Base-by-base conservation (phyloP, 2,888 invertebrate genomes). In the Noctua comes region DNA sequence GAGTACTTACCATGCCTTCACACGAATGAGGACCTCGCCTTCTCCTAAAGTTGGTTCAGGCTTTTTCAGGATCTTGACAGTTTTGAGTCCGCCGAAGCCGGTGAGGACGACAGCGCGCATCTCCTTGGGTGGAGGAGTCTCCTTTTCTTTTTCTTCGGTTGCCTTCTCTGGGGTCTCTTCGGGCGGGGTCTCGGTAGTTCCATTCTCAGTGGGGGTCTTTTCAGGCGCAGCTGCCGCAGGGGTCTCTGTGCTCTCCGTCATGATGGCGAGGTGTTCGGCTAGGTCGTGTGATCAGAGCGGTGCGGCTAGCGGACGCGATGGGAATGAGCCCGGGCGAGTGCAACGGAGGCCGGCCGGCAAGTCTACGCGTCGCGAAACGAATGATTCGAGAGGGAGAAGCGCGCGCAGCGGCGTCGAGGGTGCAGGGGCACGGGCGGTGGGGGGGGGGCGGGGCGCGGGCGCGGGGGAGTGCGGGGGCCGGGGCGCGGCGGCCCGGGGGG, bases 81-180 rank as follows among this genome's bases (percentile, higher is more conserved):
- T 98, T 95, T 98, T 98, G 84, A 98, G 97, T 66, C 98, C 98
- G 64, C 99, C 99, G 95, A 98, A 99, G 91, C 98, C 98, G 87
- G 98, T 98, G 89, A 99, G 97, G 85, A 98, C 98, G 90, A 99
- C 98, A 77, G 98, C 98, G 92, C 98, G 97, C 98, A 98, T 98
- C 96, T 98, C 98, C 95, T 98, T 98, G 88, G 98, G 98, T 88
- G 97, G 97, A 71, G 96, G 96, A 75, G 94, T 93, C 92, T 95
- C 95, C 91, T 97, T 97, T 88, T 88, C 88, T 88, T 97, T 97
- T 86, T 97, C 97, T 81, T 97, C 97, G 79, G 96, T 96, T 43
- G 96, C 96, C 91, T 97, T 97, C 84, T 97, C 97, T 46, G 97
- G 97, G 65, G 95, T 93, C 89, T 97, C 97, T 84, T 97, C 97